Evolutionary conservation across 2,888 invertebrate species (phyloP).

Genomic region (Agriopis aurantiaria): DNA sequence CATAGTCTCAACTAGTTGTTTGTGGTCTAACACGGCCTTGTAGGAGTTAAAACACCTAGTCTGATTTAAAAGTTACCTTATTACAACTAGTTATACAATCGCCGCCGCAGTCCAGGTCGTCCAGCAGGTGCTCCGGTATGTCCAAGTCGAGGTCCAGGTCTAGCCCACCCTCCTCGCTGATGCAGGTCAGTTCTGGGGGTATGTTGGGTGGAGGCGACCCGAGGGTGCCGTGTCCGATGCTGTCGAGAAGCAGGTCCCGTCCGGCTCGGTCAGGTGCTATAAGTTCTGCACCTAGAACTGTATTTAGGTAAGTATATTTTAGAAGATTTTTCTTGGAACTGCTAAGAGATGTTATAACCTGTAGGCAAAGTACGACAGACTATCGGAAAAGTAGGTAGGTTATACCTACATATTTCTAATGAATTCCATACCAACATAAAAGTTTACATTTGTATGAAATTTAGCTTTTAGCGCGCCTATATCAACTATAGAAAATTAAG

Average conservation of each 20-base stretch:
- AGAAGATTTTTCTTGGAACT: background rate
- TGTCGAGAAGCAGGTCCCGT: slow-evolving; percentile 75
- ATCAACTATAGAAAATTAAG: no score
- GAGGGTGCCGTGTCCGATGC: slow-evolving; percentile 77
- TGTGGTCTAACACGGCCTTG: no score
- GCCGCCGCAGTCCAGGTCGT: slow-evolving; percentile 92
- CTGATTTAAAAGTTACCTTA: slow-evolving; percentile 77
- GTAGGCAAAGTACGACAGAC: no score
- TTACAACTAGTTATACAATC: slow-evolving; percentile 95
- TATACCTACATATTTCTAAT: no score
- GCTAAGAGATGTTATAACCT: no score
- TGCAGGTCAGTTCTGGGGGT: slow-evolving; percentile 92
- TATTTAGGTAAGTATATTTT: background rate
- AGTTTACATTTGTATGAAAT: no score
- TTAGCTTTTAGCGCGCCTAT: no score
- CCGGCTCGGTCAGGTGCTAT: slow-evolving; percentile 77
- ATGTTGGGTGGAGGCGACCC: slow-evolving; percentile 81
- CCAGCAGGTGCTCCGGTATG: slow-evolving; percentile 89
- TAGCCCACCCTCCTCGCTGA: slow-evolving; percentile 94
- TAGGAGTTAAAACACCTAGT: background rate
- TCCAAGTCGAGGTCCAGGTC: slow-evolving; percentile 91
- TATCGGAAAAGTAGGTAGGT: no score
- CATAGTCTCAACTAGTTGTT: no score
- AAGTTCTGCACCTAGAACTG: slow-evolving; percentile 83
- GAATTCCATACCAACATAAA: no score